Evolutionary conservation across 2,113 vertebrate species (phyloP).

Genomic region (Notothenia rossii): DNA sequence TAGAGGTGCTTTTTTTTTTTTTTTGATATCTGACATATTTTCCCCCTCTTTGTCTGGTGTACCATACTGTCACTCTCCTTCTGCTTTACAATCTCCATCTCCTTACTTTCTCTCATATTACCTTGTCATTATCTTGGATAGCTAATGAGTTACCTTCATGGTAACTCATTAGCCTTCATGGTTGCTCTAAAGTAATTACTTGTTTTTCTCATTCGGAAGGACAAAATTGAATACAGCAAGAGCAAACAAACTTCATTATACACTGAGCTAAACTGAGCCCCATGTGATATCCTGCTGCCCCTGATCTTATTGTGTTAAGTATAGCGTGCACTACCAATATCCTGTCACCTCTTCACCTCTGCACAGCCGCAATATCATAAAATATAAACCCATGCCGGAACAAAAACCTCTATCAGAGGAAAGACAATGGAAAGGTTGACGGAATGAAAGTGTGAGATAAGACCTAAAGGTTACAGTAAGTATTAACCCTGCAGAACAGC

Average conservation of each 20-base stretch:
- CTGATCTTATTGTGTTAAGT: slow-evolving; percentile 37
- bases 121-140: slow-evolving; percentile 49
- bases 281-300: slow-evolving; percentile 33
- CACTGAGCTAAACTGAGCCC: slow-evolving; percentile 49
- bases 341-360: slow-evolving; percentile 43
- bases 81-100: slow-evolving; percentile 16
- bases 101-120: slow-evolving; percentile 29
- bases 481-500: not conserved
- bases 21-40: slow-evolving; percentile 16
- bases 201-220: slow-evolving; percentile 58
- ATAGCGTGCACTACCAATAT: slow-evolving; percentile 43
- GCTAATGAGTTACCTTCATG: slow-evolving; percentile 74
- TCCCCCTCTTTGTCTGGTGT: not conserved
- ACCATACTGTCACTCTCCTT: not conserved
- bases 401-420: slow-evolving; percentile 12
- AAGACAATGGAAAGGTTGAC: slow-evolving; percentile 23
- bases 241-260: slow-evolving; percentile 77
- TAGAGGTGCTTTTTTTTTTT: slow-evolving; percentile 8
- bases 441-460: slow-evolving; percentile 21
- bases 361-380: slow-evolving; percentile 33
- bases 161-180: slow-evolving; percentile 62
- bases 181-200: slow-evolving; percentile 75
- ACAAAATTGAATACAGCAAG: slow-evolving; percentile 67
- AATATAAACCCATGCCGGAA: slow-evolving; percentile 26
- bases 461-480: slow-evolving; percentile 9